Base-by-base conservation (phyloP, 2,113 vertebrate genomes). In the Vidua macroura region DNA sequence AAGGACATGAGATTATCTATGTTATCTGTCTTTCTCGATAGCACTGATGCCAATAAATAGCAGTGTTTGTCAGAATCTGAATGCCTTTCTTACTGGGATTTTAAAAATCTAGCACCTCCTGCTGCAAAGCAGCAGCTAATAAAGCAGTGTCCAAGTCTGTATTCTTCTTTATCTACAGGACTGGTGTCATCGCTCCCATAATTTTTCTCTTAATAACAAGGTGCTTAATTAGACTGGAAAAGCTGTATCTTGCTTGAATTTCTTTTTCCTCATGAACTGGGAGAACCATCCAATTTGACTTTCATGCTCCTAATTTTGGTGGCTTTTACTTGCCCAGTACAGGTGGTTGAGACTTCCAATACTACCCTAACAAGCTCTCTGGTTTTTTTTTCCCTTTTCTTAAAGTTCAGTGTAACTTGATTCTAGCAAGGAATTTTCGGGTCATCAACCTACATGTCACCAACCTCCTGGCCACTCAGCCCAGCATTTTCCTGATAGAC, bases 381-480 rank as follows among this genome's bases (percentile, higher is more conserved):
- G 5, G 11, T 7, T 44, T 46, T 46, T 16, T 15, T 13, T 4
- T 2, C 7, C 7, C 16, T 16, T 72, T 59, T n/a, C 23, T 51
- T 35, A 37, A 76, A 13, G 2, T 66, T 76, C 69, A 58, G 9
- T 23, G 14, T 77, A 17, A 37, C 27, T 67, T 83, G n/a, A 63
- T 72, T 85, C 23, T 52, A 52, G 46, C 12, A 43, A 56, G 60
- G 37, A 48, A 16, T 77, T 60, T 83, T 80, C 30, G 76, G 41
- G 41, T 86, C 43, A 39, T 43, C 70, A 68, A n/a, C 14, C 20
- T 49, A 28, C 2, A 1, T 41, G 17, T 59, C 46, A 46, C 31
- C 0, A 0, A 66, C 2, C 7, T 56, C 33, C 59, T 58, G 46
- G 41, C 17, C 59, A 37, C 20, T 17, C 31, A 81, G 31, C 3